Conservation (phyloP, 2,888 invertebrate genomes). For the Dryococelus australis region DNA sequence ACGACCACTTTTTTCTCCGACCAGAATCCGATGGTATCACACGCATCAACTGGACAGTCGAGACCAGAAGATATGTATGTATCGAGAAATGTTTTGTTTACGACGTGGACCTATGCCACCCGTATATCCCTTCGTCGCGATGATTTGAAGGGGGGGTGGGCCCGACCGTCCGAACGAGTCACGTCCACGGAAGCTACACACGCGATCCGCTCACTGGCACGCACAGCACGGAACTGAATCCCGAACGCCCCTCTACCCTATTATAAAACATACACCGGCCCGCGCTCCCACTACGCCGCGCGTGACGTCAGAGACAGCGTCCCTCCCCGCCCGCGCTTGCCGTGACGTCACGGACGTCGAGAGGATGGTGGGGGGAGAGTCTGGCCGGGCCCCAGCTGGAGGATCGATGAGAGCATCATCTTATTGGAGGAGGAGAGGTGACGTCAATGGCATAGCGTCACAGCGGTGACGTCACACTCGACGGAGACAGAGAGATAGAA, state of each 20-base stretch:
- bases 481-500: slow-evolving; percentile 33
- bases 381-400: neutral
- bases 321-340: slow-evolving; percentile 27
- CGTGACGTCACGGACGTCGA: slow-evolving; percentile 36
- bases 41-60: neutral
- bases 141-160: neutral
- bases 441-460: slow-evolving; percentile 36
- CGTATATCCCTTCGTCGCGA: neutral
- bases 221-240: slow-evolving; percentile 43
- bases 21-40: neutral
- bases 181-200: neutral
- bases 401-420: slow-evolving; percentile 38
- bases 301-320: slow-evolving; percentile 38
- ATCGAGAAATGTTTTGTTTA: neutral
- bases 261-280: slow-evolving; percentile 45
- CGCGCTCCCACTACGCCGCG: neutral
- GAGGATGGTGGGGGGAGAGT: neutral
- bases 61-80: neutral
- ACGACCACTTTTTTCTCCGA: neutral
- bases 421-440: slow-evolving; percentile 30
- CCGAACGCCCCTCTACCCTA: slow-evolving; percentile 42
- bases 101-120: no score
- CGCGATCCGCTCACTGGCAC: slow-evolving; percentile 34
- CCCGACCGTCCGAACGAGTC: no score
- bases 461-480: slow-evolving; percentile 35